phyloP scores from a whole-genome alignment of 2,113 vertebrate species.

The Chlamydotis undulata region DNA sequence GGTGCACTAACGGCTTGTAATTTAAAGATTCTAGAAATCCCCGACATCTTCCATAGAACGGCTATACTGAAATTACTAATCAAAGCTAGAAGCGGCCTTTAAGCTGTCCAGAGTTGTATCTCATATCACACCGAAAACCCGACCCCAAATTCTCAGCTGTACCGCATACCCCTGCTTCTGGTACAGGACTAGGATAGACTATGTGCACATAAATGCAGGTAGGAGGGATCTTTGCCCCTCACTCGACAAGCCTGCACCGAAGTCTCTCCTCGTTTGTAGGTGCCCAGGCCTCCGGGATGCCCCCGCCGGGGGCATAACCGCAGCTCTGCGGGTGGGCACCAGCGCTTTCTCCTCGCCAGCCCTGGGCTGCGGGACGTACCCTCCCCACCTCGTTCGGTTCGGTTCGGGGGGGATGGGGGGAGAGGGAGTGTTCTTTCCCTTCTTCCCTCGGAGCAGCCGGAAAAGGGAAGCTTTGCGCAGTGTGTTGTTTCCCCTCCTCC shows the following conservation, averaged over 20 bases:
- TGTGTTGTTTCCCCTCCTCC: not conserved
- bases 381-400: accelerated
- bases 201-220: too few relatives aligned
- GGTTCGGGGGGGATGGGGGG: too few relatives aligned
- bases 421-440: accelerated
- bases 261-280: accelerated
- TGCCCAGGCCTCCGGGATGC: too few relatives aligned
- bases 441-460: not conserved
- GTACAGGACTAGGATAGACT: accelerated
- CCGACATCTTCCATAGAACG: not conserved
- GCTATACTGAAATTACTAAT: not conserved
- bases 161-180: too few relatives aligned
- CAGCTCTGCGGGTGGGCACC: too few relatives aligned
- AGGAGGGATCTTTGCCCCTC: not conserved
- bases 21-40: not conserved
- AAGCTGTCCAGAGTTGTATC: not conserved
- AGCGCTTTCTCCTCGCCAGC: too few relatives aligned
- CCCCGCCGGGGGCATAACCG: too few relatives aligned
- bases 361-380: too few relatives aligned
- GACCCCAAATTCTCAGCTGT: not conserved
- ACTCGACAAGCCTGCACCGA: accelerated
- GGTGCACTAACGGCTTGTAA: not conserved
- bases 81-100: not conserved
- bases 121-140: not conserved
- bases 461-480: not conserved